These are phyloP conservation scores for Empis stercorea DNA, from an alignment of 2,888 invertebrate species.

Conservation along the genomic window DNA sequence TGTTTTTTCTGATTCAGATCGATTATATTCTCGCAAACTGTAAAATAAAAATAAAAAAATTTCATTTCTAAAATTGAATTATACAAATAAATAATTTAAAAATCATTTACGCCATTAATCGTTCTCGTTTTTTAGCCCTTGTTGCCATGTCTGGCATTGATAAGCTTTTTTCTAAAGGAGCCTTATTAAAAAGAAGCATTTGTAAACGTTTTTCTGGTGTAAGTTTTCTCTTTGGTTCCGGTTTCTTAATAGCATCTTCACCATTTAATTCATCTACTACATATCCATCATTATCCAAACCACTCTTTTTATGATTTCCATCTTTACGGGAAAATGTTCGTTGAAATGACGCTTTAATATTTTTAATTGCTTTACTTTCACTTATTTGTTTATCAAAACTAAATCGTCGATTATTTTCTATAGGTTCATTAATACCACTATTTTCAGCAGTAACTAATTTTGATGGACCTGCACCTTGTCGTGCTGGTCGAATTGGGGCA, in stretches of 20 bases:
- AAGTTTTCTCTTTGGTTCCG: constrained; percentile 27
- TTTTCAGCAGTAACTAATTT: constrained; percentile 10
- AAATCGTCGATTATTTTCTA: constrained; percentile 11
- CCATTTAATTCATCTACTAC: constrained; percentile 20
- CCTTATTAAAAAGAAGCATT: constrained; percentile 42
- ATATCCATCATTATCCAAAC: constrained; percentile 18
- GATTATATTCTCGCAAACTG: constrained; percentile 55
- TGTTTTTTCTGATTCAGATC: constrained; percentile 69
- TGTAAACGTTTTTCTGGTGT: constrained; percentile 40
- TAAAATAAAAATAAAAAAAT: constrained; percentile 1
- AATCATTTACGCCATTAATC: constrained; percentile 55
- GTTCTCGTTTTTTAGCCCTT: constrained; percentile 54
- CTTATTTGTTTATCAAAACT: constrained; percentile 12
- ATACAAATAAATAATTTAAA: too few relatives aligned
- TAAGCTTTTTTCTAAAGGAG: constrained; percentile 62
- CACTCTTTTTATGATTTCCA: constrained; percentile 7
- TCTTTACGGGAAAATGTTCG: constrained; percentile 41
- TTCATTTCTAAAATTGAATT: neutral
- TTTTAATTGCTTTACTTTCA: constrained; percentile 24
- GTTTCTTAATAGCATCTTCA: constrained; percentile 15
- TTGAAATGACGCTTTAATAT: constrained; percentile 36
- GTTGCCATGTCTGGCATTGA: constrained; percentile 77
- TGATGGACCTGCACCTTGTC: constrained; percentile 12
- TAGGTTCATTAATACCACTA: constrained; percentile 11
- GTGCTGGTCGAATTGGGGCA: constrained; percentile 21